Conservation (phyloP, 2,888 invertebrate genomes). For the Pseudococcus jackbeardsleyi region DNA sequence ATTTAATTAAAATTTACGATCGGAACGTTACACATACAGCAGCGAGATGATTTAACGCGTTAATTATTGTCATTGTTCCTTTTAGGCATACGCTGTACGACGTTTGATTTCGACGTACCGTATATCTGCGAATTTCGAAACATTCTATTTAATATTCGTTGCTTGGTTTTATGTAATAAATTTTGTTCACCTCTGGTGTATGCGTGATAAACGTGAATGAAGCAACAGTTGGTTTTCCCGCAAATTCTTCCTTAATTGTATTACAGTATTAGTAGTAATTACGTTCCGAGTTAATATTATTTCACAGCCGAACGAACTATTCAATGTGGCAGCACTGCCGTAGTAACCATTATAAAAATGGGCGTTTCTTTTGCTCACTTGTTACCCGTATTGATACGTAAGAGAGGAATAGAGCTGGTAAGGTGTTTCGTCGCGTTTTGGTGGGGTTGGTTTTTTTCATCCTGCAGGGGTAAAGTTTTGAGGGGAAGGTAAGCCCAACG, state of each 20-base stretch:
- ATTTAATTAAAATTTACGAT: conserved; percentile 2
- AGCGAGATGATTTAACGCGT: not conserved
- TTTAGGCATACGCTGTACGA: not conserved
- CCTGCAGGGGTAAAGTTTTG: conserved; percentile 36
- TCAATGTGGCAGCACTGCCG: conserved; percentile 60
- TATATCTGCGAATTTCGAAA: conserved; percentile 3
- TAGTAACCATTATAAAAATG: conserved; percentile 64
- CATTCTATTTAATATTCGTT: conserved; percentile 30
- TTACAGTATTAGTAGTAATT: conserved; percentile 64
- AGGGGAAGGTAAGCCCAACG: conserved; percentile 29
- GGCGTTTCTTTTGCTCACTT: conserved; percentile 64
- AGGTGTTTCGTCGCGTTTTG: conserved; percentile 44
- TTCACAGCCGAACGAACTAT: conserved; percentile 7
- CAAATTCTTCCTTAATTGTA: conserved; percentile 63
- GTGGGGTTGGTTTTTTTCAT: conserved; percentile 48
- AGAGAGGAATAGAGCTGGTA: conserved; percentile 52
- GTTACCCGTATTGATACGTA: conserved; percentile 44
- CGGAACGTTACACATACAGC: not conserved
- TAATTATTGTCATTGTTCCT: not conserved
- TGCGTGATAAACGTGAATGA: conserved; percentile 61
- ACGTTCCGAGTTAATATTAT: conserved; percentile 59
- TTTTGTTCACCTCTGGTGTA: conserved; percentile 12
- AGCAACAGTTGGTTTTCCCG: conserved; percentile 66
- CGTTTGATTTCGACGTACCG: not conserved
- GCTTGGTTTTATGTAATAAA: not conserved